Evolutionary conservation across 2,113 vertebrate genomes (phyloP).

Genomic region (Thermophis baileyi): DNA sequence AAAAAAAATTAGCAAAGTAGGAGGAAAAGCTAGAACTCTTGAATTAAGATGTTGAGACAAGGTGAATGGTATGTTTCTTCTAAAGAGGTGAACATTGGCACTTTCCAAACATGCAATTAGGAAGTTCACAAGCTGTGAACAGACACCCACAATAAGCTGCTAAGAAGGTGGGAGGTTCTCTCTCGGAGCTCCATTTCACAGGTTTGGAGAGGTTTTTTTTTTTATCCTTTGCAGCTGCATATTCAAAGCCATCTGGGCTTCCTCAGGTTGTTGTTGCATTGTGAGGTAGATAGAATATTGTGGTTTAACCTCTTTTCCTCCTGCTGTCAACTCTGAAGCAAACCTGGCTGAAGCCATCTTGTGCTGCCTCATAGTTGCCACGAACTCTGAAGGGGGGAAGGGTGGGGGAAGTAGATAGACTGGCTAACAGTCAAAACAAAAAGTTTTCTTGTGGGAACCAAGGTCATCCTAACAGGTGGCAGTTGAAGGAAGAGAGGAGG

Average conservation of each 20-base stretch:
- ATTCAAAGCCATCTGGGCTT: rapidly evolving
- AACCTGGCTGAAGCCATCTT: too few species aligned
- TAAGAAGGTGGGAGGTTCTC: neutral
- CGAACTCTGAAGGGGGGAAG: too few species aligned
- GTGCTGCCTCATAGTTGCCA: too few species aligned
- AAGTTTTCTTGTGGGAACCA: too few species aligned
- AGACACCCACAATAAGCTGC: neutral
- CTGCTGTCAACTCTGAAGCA: neutral
- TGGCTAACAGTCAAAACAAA: too few species aligned
- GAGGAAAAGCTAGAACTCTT: neutral
- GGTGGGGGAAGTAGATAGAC: too few species aligned
- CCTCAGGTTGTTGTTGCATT: neutral
- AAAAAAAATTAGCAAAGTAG: neutral
- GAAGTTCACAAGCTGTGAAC: conserved; percentile 14
- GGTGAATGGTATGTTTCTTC: neutral
- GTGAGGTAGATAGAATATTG: neutral
- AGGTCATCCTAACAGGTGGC: too few species aligned
- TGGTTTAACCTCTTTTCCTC: neutral
- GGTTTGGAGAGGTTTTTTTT: rapidly evolving
- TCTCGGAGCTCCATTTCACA: neutral
- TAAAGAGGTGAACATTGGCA: neutral
- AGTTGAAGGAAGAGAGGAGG: too few species aligned
- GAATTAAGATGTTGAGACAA: conserved; percentile 6
- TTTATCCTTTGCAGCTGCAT: neutral
- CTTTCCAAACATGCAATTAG: conserved; percentile 44